Evolutionary conservation across 2,113 vertebrate species (phyloP).

Genomic region (Osmerus mordax): DNA sequence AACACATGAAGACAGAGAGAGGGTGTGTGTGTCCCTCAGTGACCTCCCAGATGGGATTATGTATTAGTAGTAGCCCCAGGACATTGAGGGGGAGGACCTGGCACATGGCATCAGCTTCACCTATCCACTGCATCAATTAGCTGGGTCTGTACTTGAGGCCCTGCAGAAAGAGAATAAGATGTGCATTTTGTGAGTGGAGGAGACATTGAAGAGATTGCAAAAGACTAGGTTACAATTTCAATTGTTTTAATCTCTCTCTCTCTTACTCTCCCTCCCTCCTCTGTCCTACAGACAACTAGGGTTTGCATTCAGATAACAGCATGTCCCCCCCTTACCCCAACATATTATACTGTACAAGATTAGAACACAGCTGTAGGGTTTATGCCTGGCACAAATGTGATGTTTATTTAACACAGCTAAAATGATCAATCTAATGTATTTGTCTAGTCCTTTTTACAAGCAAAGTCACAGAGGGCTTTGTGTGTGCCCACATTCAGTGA

Average conservation of each 20-base stretch:
- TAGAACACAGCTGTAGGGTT: no score
- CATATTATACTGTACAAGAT: no score
- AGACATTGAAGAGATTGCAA: not conserved
- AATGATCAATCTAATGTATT: no score
- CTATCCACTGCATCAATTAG: not conserved
- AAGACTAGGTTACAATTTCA: not conserved
- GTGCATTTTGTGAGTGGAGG: no score
- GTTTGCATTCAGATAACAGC: no score
- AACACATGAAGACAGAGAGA: not conserved
- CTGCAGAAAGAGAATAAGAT: not conserved
- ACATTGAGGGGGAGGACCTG: not conserved
- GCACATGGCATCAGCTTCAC: constrained; percentile 10
- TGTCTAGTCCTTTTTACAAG: no score
- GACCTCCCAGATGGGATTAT: not conserved
- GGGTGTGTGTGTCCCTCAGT: not conserved
- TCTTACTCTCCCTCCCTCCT: not conserved
- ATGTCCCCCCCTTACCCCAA: no score
- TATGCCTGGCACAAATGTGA: no score
- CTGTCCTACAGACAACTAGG: no score
- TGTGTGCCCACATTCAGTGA: no score
- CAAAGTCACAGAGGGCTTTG: no score
- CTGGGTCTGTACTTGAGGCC: not conserved
- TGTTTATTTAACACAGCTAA: no score
- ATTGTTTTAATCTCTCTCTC: not conserved
- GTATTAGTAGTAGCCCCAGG: not conserved